A percentile compares a stretch with the other conserved stretches of the same genome.
Evolutionary conservation across 2,888 invertebrate species (phyloP).

Genomic region (Dysmachus trigonus): DNA sequence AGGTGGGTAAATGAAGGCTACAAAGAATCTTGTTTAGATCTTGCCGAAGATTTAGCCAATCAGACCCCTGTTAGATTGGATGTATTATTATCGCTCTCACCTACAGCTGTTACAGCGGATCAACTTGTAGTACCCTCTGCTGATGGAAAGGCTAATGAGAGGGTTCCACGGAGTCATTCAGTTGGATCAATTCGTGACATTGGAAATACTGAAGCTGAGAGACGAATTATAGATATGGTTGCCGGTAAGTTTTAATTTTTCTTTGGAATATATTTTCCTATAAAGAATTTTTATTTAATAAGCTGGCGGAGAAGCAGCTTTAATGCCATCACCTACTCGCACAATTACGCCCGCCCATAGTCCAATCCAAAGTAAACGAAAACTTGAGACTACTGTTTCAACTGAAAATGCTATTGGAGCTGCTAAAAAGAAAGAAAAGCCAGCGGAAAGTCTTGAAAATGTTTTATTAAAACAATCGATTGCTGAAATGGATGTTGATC

Average conservation of each 20-base stretch:
- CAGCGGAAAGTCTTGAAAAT: conserved; percentile 55
- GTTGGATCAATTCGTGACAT: conserved; percentile 80
- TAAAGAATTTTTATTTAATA: background rate
- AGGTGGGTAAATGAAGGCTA: conserved; percentile 92
- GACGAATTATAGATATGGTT: conserved; percentile 77
- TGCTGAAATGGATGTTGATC: conserved; percentile 51
- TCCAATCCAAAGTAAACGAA: conserved; percentile 74
- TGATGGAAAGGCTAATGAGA: conserved; percentile 65
- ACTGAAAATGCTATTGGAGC: conserved; percentile 70
- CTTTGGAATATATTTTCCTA: conserved; percentile 36
- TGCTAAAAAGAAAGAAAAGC: conserved; percentile 73
- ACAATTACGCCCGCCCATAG: conserved; percentile 66
- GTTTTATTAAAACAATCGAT: conserved; percentile 22
- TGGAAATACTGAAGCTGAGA: conserved; percentile 74
- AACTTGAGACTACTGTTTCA: conserved; percentile 79
- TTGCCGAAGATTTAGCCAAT: conserved; percentile 88
- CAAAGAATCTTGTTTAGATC: conserved; percentile 81
- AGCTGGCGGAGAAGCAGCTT: conserved; percentile 66
- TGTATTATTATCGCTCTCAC: conserved; percentile 83
- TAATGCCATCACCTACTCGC: conserved; percentile 70
- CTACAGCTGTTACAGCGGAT: conserved; percentile 79
- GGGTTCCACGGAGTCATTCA: conserved; percentile 72
- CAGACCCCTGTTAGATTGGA: conserved; percentile 91
- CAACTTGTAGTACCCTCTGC: conserved; percentile 76
- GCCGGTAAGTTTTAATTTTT: conserved; percentile 65